A percentile compares a stretch with the other conserved stretches of the same genome.
These are phyloP conservation scores for Nymphalis polychloros DNA, from an alignment of 2,888 invertebrate genomes.

Conservation along the genomic window DNA sequence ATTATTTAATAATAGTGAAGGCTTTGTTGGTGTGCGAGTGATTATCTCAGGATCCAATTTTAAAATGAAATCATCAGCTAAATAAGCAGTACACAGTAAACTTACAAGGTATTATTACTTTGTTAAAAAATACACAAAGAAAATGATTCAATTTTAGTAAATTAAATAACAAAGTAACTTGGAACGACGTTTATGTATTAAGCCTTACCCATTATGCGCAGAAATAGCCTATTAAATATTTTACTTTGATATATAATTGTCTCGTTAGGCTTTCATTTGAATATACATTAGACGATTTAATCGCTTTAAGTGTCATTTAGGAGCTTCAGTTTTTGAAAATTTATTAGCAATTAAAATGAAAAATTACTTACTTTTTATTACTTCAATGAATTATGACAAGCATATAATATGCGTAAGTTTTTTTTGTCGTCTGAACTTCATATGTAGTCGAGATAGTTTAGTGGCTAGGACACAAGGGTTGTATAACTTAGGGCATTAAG, in stretches of 20 bases:
- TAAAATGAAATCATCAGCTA: too few relatives aligned
- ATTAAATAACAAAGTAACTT: constrained; percentile 20
- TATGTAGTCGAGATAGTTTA: too few relatives aligned
- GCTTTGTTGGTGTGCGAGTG: too few relatives aligned
- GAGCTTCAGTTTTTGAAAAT: not conserved
- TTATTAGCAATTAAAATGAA: not conserved
- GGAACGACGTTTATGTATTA: constrained; percentile 12
- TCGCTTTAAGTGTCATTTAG: not conserved
- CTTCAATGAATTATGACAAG: too few relatives aligned
- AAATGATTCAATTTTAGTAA: not conserved
- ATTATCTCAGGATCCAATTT: too few relatives aligned
- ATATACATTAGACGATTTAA: not conserved
- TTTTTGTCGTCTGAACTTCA: too few relatives aligned
- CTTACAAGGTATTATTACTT: not conserved
- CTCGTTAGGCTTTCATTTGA: constrained; percentile 18
- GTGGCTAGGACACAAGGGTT: too few relatives aligned
- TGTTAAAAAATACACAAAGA: not conserved
- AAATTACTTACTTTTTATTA: too few relatives aligned
- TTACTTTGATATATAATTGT: constrained; percentile 22
- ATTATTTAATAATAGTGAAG: too few relatives aligned
- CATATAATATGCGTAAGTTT: too few relatives aligned
- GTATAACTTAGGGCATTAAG: too few relatives aligned
- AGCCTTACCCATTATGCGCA: constrained; percentile 8
- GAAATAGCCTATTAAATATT: constrained; percentile 22
- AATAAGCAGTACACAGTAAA: too few relatives aligned